phyloP scores from a whole-genome alignment of 2,113 vertebrate species.

The Triplophysa dalaica region DNA sequence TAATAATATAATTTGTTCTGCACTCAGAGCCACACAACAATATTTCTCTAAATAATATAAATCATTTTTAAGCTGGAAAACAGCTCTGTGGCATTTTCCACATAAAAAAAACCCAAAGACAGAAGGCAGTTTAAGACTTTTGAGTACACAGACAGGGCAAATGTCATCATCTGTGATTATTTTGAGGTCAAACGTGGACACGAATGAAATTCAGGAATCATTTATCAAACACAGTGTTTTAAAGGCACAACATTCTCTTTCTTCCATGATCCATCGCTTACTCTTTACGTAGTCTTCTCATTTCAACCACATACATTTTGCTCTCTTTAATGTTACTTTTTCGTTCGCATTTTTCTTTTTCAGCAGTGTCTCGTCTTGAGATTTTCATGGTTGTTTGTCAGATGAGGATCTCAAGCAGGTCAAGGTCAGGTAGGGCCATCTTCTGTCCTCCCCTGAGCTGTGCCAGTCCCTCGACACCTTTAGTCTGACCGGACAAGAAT shows the following conservation, averaged over 20 bases:
- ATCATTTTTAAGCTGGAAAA: neutral
- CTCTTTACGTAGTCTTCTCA: too few species aligned
- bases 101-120: neutral
- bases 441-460: conserved; percentile 10
- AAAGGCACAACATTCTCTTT: neutral
- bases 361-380: neutral
- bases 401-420: conserved; percentile 51
- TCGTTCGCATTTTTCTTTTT: neutral
- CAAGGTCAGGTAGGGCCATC: conserved; percentile 35
- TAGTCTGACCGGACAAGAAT: conserved; percentile 7
- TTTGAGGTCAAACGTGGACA: neutral
- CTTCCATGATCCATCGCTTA: neutral
- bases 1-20: conserved; percentile 69
- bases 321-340: neutral
- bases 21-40: neutral
- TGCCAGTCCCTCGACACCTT: conserved; percentile 20
- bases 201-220: too few species aligned
- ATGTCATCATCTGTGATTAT: neutral
- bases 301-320: neutral
- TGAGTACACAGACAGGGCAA: neutral
- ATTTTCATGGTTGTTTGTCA: conserved; percentile 14
- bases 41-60: neutral
- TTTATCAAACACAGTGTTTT: neutral
- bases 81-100: neutral
- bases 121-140: neutral